Percentiles rank a stretch among this genome's conserved stretches.
Conservation (phyloP, 2,113 vertebrate species). For the Aythya baeri region DNA sequence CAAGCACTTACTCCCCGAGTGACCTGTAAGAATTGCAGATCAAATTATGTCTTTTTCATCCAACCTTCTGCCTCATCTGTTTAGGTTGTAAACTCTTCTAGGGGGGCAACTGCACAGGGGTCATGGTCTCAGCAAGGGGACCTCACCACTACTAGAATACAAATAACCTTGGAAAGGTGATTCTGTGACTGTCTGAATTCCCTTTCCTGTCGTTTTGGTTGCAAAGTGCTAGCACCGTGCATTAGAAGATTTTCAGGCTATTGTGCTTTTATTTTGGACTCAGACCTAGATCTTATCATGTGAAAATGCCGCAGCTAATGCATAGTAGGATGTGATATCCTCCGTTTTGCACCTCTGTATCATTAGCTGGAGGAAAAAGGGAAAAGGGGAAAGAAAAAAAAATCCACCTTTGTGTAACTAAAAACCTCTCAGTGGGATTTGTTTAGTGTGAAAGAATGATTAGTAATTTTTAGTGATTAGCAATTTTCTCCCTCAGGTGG, state of each 20-base stretch:
- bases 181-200: neutral
- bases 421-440: conserved; percentile 76
- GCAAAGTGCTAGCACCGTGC: neutral
- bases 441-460: conserved; percentile 77
- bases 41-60: neutral
- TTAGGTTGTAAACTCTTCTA: neutral
- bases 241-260: conserved; percentile 59
- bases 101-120: neutral
- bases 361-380: conserved; percentile 52
- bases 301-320: conserved; percentile 53
- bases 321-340: conserved; percentile 53
- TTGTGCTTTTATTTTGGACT: conserved; percentile 64
- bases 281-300: conserved; percentile 61
- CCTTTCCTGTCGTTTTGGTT: conserved; percentile 12
- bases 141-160: neutral
- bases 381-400: neutral
- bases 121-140: neutral
- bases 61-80: neutral
- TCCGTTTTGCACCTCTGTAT: conserved; percentile 68
- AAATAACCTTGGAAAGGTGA: neutral
- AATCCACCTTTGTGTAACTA: conserved; percentile 44
- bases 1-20: neutral
- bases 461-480: conserved; percentile 79
- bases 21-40: neutral
- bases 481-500: conserved; percentile 79